Conservation (phyloP, 2,797 vertebrate genomes). For the Acrossocheilus fasciatus region DNA sequence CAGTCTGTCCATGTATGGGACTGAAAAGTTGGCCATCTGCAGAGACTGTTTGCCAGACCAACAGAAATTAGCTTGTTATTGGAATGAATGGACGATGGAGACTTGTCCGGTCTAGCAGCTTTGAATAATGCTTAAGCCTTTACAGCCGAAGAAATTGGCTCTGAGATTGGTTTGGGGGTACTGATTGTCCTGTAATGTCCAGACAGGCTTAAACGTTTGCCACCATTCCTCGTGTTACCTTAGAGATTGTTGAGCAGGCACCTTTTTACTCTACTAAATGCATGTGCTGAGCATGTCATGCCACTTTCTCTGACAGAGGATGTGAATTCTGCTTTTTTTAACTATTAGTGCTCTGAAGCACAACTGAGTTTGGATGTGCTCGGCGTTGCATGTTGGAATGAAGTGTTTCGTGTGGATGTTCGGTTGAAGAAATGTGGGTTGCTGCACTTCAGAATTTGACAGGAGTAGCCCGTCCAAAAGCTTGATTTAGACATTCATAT, state of each 20-base stretch:
- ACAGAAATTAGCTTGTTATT: conserved; percentile 23
- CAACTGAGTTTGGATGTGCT: neutral
- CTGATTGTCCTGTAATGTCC: conserved; percentile 7
- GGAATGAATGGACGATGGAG: neutral
- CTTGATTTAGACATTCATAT: neutral
- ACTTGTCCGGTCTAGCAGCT: conserved; percentile 23
- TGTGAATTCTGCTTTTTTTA: conserved; percentile 19
- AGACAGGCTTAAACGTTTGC: conserved; percentile 13
- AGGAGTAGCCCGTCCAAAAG: neutral
- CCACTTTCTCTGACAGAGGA: neutral
- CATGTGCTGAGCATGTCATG: conserved; percentile 14
- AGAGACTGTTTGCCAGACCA: neutral
- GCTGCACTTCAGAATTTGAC: conserved; percentile 9
- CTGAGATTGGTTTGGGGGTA: conserved; percentile 10
- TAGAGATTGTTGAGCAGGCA: neutral
- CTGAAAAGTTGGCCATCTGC: neutral
- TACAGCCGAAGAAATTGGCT: conserved; percentile 12
- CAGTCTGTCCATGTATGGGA: conserved; percentile 1
- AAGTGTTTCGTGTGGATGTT: conserved; percentile 15
- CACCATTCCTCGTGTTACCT: neutral
- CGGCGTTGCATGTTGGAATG: conserved; percentile 24
- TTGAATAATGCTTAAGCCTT: conserved; percentile 31
- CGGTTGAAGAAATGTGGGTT: conserved; percentile 1
- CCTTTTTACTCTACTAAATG: conserved; percentile 1
- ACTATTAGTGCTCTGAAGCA: conserved; percentile 26